Evolutionary conservation across 2,888 invertebrate genomes (phyloP).

Genomic region (Oasisia sp.): DNA sequence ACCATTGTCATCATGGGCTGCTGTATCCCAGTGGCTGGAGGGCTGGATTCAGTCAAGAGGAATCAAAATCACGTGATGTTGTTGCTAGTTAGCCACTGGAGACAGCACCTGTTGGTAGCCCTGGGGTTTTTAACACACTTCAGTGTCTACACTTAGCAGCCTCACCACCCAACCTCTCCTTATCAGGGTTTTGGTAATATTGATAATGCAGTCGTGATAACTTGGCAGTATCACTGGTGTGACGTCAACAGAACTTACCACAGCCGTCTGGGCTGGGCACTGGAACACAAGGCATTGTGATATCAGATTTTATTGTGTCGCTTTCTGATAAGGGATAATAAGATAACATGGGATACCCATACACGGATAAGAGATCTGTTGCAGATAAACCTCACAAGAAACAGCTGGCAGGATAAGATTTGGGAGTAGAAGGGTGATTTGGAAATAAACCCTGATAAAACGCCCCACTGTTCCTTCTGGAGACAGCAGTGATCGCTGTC

Average conservation of each 20-base stretch:
- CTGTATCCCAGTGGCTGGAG: too few species aligned
- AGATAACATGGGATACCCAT: background rate
- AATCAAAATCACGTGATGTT: too few species aligned
- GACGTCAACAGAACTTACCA: background rate
- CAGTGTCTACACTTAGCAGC: background rate
- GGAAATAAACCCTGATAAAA: background rate
- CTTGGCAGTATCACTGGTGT: background rate
- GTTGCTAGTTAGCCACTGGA: background rate
- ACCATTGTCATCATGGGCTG: too few species aligned
- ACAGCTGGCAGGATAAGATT: background rate
- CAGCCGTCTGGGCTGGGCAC: background rate
- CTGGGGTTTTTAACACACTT: background rate
- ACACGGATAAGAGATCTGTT: slow-evolving; percentile 8
- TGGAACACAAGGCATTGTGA: background rate
- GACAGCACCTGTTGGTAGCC: background rate
- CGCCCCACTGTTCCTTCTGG: background rate
- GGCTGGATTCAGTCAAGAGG: too few species aligned
- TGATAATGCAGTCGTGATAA: background rate
- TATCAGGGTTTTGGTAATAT: background rate
- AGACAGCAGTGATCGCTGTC: background rate
- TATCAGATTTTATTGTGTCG: background rate
- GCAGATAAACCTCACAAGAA: background rate
- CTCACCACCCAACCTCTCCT: background rate
- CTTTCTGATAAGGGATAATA: background rate
- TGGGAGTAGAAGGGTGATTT: background rate